Evolutionary conservation across 2,888 invertebrate genomes (phyloP).

Genomic region (Thera obeliscata): DNA sequence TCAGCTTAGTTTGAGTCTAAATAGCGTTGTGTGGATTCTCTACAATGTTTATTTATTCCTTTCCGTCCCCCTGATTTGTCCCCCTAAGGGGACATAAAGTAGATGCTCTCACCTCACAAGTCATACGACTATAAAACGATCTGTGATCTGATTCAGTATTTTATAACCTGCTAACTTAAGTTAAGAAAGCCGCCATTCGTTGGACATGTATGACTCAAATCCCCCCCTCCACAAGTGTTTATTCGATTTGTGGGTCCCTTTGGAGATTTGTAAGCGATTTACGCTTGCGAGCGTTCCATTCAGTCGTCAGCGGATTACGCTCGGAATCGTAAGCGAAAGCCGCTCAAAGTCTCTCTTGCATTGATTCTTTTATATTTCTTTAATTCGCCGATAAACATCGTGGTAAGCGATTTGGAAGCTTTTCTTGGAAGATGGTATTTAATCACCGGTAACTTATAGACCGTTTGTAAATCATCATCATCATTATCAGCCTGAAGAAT

Average conservation of each 20-base stretch:
- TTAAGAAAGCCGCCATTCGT: background rate
- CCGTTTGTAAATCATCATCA: no score
- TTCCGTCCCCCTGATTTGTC: no score
- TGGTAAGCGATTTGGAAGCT: constrained; percentile 4
- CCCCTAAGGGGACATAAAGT: no score
- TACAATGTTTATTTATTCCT: no score
- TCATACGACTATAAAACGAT: background rate
- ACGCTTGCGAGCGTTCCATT: constrained; percentile 7
- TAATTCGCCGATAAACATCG: constrained; percentile 20
- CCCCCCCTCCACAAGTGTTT: background rate
- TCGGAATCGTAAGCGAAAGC: constrained; percentile 10
- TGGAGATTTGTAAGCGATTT: constrained; percentile 11
- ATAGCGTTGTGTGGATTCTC: no score
- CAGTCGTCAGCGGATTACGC: constrained; percentile 11
- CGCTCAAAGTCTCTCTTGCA: constrained; percentile 7
- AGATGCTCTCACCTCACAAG: no score
- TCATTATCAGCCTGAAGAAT: no score
- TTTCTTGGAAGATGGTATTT: background rate
- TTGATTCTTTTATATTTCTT: constrained; percentile 13
- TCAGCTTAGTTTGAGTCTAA: no score
- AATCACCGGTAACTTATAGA: no score
- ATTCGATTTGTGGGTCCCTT: constrained; percentile 14
- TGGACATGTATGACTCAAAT: background rate
- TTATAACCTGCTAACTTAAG: background rate
- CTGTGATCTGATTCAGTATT: background rate